These are phyloP conservation scores for Psettodes erumei DNA, from an alignment of 2,113 vertebrate genomes.

Conservation along the genomic window DNA sequence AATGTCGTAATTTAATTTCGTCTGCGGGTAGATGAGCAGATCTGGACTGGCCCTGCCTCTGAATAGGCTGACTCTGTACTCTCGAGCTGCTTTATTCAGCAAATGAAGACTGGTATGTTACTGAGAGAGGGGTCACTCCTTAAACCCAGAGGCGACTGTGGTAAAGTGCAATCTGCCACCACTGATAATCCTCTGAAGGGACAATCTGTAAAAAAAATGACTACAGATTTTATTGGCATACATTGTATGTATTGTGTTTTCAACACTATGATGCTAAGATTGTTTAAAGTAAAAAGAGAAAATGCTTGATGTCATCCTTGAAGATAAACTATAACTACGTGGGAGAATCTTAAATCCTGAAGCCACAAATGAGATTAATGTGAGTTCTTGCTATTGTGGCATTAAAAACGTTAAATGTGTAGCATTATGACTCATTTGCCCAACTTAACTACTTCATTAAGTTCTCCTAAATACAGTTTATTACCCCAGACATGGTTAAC, in stretches of 20 bases:
- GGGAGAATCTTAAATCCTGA: slow-evolving; percentile 18
- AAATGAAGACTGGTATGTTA: slow-evolving; percentile 41
- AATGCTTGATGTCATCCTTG: slow-evolving; percentile 47
- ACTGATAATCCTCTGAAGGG: slow-evolving; percentile 28
- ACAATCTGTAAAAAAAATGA: slow-evolving; percentile 38
- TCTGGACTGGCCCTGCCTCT: background rate
- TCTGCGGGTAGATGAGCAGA: background rate
- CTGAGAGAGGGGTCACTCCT: slow-evolving; percentile 49
- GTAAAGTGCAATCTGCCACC: slow-evolving; percentile 16
- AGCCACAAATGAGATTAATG: slow-evolving; percentile 42
- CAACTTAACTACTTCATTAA: background rate
- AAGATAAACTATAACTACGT: slow-evolving; percentile 27
- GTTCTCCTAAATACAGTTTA: slow-evolving; percentile 3
- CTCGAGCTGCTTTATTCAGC: slow-evolving; percentile 42
- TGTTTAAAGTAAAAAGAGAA: slow-evolving; percentile 49
- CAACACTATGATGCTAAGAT: slow-evolving; percentile 46
- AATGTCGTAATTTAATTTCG: background rate
- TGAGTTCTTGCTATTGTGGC: slow-evolving; percentile 51
- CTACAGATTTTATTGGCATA: slow-evolving; percentile 48
- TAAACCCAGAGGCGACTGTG: slow-evolving; percentile 28
- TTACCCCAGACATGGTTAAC: background rate
- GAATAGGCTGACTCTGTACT: slow-evolving; percentile 5
- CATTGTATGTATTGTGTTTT: slow-evolving; percentile 61
- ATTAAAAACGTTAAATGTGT: slow-evolving; percentile 28
- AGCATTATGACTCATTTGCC: slow-evolving; percentile 3